phyloP scores from a whole-genome alignment of 2,797 vertebrate genomes.

The Tachyglossus aculeatus region DNA sequence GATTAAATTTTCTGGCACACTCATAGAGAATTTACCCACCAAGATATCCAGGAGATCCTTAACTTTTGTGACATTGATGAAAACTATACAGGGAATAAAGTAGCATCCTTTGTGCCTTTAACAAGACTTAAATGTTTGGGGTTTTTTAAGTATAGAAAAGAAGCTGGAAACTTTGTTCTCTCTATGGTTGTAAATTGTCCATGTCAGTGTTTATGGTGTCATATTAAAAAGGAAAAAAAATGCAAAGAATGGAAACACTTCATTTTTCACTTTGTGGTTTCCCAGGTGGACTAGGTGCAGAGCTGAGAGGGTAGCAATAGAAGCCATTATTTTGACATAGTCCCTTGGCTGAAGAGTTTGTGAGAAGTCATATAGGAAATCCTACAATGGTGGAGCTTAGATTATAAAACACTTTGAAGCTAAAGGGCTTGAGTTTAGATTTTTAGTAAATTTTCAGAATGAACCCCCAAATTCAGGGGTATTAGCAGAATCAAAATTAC shows the following conservation, averaged over 20 bases:
- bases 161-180: slow-evolving; percentile 25
- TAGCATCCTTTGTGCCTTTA: slow-evolving; percentile 10
- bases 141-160: slow-evolving; percentile 43
- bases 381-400: background rate
- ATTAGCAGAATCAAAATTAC: background rate
- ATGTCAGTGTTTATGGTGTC: slow-evolving; percentile 45
- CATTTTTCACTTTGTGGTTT: slow-evolving; percentile 1
- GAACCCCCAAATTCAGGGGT: background rate
- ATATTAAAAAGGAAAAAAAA: too few species aligned
- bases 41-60: slow-evolving; percentile 31
- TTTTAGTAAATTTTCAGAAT: slow-evolving; percentile 2
- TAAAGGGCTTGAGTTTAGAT: background rate
- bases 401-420: background rate
- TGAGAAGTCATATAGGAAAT: rapidly evolving
- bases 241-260: background rate
- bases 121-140: too few species aligned
- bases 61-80: slow-evolving; percentile 52
- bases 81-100: slow-evolving; percentile 28
- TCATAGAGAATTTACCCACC: slow-evolving; percentile 26
- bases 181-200: slow-evolving; percentile 55
- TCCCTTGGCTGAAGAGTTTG: background rate
- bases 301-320: background rate
- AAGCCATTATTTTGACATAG: rapidly evolving
- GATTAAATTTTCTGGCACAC: slow-evolving; percentile 11
- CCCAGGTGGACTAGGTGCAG: background rate